Evolutionary conservation across 2,888 invertebrate species (phyloP).

Genomic region (Steinernema carpocapsae): DNA sequence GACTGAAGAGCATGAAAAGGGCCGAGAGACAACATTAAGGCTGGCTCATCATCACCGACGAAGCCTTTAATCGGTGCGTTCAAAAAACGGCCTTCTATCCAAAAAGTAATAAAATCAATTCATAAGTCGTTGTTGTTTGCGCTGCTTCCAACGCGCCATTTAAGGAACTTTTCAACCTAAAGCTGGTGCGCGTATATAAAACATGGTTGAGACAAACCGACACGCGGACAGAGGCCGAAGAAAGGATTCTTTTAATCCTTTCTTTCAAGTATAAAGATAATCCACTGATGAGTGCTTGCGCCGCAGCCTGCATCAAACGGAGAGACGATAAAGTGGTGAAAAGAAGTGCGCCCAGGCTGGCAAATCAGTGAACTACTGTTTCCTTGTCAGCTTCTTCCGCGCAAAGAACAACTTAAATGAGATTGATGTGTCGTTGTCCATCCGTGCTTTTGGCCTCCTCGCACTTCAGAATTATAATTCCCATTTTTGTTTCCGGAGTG

Average conservation of each 20-base stretch:
- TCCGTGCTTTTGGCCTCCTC: too few species aligned
- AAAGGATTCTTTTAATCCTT: slow-evolving; percentile 22
- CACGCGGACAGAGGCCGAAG: background rate
- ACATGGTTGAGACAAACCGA: background rate
- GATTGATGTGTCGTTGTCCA: too few species aligned
- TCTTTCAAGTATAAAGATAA: slow-evolving; percentile 10
- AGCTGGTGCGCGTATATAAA: background rate
- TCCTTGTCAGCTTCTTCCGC: too few species aligned
- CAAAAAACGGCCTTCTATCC: background rate
- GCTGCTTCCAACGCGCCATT: slow-evolving; percentile 20
- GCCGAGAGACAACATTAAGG: too few species aligned
- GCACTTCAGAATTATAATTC: too few species aligned
- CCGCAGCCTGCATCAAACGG: too few species aligned
- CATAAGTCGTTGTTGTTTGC: slow-evolving; percentile 30
- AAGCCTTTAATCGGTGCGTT: slow-evolving; percentile 7
- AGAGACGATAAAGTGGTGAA: too few species aligned
- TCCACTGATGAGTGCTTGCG: slow-evolving; percentile 2
- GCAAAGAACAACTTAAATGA: too few species aligned
- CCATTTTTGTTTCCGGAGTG: too few species aligned
- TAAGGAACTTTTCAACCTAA: background rate
- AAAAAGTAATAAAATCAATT: slow-evolving; percentile 24
- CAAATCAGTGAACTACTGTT: too few species aligned
- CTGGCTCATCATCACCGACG: background rate
- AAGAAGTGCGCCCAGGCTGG: too few species aligned
- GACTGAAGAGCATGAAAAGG: too few species aligned